Conservation (phyloP, 92 coral and sea anemone species). For the Siderastrea radians region DNA sequence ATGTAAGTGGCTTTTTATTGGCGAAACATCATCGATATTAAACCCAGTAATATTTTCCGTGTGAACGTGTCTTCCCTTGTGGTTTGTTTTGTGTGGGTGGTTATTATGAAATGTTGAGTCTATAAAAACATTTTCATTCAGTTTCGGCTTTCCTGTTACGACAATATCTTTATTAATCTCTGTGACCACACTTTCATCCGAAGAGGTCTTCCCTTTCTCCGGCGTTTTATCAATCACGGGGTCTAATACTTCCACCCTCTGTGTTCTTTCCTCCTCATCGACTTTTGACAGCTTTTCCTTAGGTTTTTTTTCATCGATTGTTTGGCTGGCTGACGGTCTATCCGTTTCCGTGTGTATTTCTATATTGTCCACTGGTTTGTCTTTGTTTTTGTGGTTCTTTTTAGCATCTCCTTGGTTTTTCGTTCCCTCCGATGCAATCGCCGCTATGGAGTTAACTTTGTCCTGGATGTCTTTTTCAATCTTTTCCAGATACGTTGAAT, state of each 20-base stretch:
- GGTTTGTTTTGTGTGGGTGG: neutral
- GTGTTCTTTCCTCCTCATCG: neutral
- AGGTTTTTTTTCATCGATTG: neutral
- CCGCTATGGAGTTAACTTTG: slow-evolving; percentile 68
- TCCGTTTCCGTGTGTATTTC: slow-evolving; percentile 47
- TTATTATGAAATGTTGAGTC: slow-evolving; percentile 12
- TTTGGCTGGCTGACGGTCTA: neutral
- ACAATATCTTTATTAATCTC: slow-evolving; percentile 40
- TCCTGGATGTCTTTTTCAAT: slow-evolving; percentile 84
- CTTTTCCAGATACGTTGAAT: slow-evolving; percentile 46
- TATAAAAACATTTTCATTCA: slow-evolving; percentile 19
- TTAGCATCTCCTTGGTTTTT: neutral
- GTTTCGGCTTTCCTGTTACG: slow-evolving; percentile 35
- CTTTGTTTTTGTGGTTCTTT: neutral
- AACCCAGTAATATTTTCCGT: neutral
- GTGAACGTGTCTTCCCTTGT: neutral
- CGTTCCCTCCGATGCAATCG: neutral
- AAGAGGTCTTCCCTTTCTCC: neutral
- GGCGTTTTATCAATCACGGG: neutral
- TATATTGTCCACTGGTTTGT: neutral
- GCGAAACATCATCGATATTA: neutral
- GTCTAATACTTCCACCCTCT: slow-evolving; percentile 25
- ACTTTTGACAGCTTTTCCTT: neutral
- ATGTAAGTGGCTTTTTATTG: neutral
- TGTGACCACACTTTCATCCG: neutral